These are phyloP conservation scores for Heteractis magnifica DNA, from an alignment of 92 coral and sea anemone genomes.

Conservation along the genomic window DNA sequence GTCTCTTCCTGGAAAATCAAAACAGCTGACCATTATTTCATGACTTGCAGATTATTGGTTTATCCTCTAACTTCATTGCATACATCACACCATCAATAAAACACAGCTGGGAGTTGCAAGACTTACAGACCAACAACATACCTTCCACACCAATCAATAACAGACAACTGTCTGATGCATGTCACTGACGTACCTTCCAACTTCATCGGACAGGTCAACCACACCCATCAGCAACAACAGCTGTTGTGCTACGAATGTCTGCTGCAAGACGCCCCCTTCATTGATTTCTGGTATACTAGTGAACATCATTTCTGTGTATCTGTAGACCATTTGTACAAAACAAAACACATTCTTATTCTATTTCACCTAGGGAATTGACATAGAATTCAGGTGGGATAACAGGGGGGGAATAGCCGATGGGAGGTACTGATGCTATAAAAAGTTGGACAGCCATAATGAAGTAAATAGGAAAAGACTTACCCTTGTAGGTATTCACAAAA, in stretches of 20 bases:
- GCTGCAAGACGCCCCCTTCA: conserved; percentile 30
- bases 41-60: background rate
- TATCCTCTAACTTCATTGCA: too few relatives aligned
- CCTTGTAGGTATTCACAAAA: conserved; percentile 89
- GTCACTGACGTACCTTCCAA: conserved; percentile 75
- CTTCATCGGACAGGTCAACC: conserved; percentile 94
- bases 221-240: conserved; percentile 69
- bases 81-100: background rate
- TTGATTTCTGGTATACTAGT: conserved; percentile 21
- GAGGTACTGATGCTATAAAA: too few relatives aligned
- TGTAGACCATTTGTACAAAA: conserved; percentile 2
- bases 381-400: too few relatives aligned
- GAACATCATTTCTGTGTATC: conserved; percentile 67
- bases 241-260: conserved; percentile 68
- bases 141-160: conserved; percentile 78
- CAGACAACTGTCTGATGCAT: conserved; percentile 61
- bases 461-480: conserved; percentile 31
- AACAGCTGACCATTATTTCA: background rate
- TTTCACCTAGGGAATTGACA: too few relatives aligned
- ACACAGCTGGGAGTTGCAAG: background rate
- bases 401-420: too few relatives aligned
- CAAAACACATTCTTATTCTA: background rate
- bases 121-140: background rate
- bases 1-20: background rate
- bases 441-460: background rate